Evolutionary conservation across 1,140 invertebrate genomes (phyloP).

Genomic region (Mycetomoellerius zeteki): DNA sequence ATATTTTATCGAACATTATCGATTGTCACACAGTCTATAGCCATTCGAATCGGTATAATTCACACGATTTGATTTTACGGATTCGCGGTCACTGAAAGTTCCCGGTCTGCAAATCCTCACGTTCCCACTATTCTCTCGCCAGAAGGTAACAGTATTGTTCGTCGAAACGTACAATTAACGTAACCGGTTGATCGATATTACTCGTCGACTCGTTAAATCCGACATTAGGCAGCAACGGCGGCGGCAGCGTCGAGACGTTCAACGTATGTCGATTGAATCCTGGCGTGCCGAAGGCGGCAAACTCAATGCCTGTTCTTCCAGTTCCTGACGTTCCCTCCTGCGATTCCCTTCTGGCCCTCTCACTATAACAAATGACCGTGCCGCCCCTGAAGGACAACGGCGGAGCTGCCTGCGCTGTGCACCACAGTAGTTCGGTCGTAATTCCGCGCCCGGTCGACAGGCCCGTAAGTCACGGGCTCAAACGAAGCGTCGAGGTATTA

Average conservation of each 20-base stretch:
- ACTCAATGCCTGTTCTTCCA: slow-evolving; percentile 28
- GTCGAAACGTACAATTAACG: slow-evolving; percentile 57
- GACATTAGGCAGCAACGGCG: slow-evolving; percentile 40
- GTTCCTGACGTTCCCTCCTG: slow-evolving; percentile 13
- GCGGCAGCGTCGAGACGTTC: slow-evolving; percentile 33
- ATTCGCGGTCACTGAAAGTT: slow-evolving; percentile 21
- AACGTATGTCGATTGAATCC: slow-evolving; percentile 55
- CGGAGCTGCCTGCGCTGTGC: slow-evolving; percentile 72
- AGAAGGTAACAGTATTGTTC: slow-evolving; percentile 31
- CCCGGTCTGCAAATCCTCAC: slow-evolving; percentile 29
- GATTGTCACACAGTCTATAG: not conserved
- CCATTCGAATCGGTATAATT: not conserved
- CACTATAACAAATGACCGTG: slow-evolving; percentile 83
- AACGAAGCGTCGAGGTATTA: slow-evolving; percentile 86
- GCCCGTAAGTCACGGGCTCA: slow-evolving; percentile 86
- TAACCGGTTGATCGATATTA: slow-evolving; percentile 59
- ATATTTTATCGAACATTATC: not conserved
- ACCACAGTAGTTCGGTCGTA: slow-evolving; percentile 79
- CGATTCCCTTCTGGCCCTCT: slow-evolving; percentile 32
- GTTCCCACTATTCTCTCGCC: slow-evolving; percentile 33
- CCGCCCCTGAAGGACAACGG: slow-evolving; percentile 75
- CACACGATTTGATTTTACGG: slow-evolving; percentile 11
- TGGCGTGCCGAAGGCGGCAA: slow-evolving; percentile 40
- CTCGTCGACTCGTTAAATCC: slow-evolving; percentile 57
- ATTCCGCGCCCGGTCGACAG: slow-evolving; percentile 82